A percentile compares a stretch with the other conserved stretches of the same genome.
Evolutionary conservation across 2,888 invertebrate species (phyloP).

Genomic region (Operophtera brumata): DNA sequence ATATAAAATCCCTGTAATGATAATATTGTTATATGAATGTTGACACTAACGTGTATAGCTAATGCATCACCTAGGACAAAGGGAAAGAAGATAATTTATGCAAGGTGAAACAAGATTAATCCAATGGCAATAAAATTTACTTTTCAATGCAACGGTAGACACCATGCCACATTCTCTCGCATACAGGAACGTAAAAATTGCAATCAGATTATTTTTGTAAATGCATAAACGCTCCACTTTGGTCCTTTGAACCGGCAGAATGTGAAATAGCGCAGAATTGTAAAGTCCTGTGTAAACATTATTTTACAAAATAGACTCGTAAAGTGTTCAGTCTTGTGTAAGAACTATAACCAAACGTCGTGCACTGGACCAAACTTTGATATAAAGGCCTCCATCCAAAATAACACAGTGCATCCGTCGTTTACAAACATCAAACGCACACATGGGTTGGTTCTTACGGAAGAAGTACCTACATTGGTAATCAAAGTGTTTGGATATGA

Average conservation of each 20-base stretch:
- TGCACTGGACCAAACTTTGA: constrained; percentile 19
- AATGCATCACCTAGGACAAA: constrained; percentile 30
- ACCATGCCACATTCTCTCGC: no score
- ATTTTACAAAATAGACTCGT: constrained; percentile 78
- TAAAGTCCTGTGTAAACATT: constrained; percentile 53
- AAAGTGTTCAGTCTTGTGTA: constrained; percentile 79
- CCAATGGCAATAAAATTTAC: constrained; percentile 17
- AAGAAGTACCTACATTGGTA: neutral
- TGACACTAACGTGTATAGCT: constrained; percentile 46
- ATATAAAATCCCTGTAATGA: constrained; percentile 81
- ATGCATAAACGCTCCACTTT: constrained; percentile 23
- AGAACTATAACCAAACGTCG: constrained; percentile 54
- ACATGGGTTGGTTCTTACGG: constrained; percentile 10
- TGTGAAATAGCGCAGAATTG: constrained; percentile 39
- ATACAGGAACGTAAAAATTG: constrained; percentile 15
- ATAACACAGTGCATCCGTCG: constrained; percentile 2
- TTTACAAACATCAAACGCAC: constrained; percentile 15
- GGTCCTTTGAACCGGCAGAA: constrained; percentile 11
- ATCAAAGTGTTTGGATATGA: neutral
- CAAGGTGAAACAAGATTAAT: constrained; percentile 17
- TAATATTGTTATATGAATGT: constrained; percentile 74
- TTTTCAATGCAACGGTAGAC: constrained; percentile 11
- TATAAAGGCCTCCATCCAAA: constrained; percentile 1
- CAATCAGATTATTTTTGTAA: constrained; percentile 16
- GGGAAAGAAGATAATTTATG: constrained; percentile 15